phyloP scores from a whole-genome alignment of 2,113 vertebrate species.

The Falcunculus frontatus region DNA sequence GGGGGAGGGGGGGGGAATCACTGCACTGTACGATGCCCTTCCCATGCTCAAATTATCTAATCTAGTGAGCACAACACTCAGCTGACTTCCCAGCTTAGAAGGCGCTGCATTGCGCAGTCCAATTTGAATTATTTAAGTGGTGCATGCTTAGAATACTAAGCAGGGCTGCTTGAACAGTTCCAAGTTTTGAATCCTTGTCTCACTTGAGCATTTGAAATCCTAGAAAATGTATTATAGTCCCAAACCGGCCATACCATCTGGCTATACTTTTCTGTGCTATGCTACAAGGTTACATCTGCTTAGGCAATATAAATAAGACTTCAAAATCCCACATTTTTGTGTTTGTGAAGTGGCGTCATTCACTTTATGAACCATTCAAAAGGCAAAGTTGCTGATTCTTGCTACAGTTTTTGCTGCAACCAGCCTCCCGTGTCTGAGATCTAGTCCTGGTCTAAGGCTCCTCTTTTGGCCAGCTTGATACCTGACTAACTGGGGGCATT shows the following conservation, averaged over 20 bases:
- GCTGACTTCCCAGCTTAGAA: conserved; percentile 58
- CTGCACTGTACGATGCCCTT: conserved; percentile 1
- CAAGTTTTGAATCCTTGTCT: neutral
- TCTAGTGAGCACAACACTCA: conserved; percentile 33
- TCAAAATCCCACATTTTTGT: neutral
- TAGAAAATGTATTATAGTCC: neutral
- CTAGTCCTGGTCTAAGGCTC: neutral
- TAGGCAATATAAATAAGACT: neutral
- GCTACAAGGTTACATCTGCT: neutral
- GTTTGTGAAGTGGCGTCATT: neutral
- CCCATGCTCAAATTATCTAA: conserved; percentile 51
- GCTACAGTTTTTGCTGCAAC: neutral
- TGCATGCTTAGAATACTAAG: conserved; percentile 52
- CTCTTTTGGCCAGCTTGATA: neutral
- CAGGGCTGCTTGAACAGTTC: conserved; percentile 24
- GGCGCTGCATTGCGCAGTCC: conserved; percentile 51
- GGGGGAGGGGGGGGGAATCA: neutral
- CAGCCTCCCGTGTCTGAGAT: neutral
- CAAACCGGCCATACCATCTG: neutral
- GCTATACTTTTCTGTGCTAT: neutral
- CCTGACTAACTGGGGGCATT: neutral
- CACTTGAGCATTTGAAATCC: conserved; percentile 11
- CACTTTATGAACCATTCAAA: neutral
- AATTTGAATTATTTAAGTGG: conserved; percentile 62
- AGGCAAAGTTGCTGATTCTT: neutral